Conservation (phyloP, 2,797 vertebrate species). For the Anniella stebbinsi region DNA sequence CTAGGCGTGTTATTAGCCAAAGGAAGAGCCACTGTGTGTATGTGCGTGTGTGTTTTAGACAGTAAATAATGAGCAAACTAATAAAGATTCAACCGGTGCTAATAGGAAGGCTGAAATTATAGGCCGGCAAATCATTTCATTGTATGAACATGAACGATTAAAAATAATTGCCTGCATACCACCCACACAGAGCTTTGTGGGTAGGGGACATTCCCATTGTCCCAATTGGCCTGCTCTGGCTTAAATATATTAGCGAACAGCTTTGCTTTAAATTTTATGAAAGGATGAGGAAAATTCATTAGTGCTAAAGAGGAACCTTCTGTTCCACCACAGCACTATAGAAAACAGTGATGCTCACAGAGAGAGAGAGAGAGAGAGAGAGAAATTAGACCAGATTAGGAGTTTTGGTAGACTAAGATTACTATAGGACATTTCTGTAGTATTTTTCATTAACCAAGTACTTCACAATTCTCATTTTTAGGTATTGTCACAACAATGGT, state of each 20-base stretch:
- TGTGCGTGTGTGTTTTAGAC: constrained; percentile 6
- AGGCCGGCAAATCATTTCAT: constrained; percentile 41
- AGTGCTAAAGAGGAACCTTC: constrained; percentile 22
- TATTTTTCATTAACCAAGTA: not conserved
- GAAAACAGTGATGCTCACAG: not conserved
- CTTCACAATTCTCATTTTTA: not conserved
- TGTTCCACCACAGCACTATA: not conserved
- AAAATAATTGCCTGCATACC: constrained; percentile 1
- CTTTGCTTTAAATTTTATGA: not conserved
- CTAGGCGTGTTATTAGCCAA: constrained; percentile 36
- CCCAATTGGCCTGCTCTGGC: not conserved
- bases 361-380: no score
- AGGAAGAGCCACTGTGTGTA: constrained; percentile 5
- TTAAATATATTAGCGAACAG: constrained; percentile 4
- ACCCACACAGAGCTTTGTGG: not conserved
- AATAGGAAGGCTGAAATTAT: constrained; percentile 35
- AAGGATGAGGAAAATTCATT: constrained; percentile 5
- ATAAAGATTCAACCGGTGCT: constrained; percentile 40
- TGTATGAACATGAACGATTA: constrained; percentile 39
- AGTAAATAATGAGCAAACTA: constrained; percentile 43
- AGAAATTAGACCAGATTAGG: not conserved
- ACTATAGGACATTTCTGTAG: not conserved
- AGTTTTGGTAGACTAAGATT: not conserved
- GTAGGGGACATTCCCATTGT: not conserved
- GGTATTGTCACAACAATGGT: not conserved